These are phyloP conservation scores for Cataglyphis altisquamis DNA, from an alignment of 2,888 invertebrate species.

Conservation along the genomic window DNA sequence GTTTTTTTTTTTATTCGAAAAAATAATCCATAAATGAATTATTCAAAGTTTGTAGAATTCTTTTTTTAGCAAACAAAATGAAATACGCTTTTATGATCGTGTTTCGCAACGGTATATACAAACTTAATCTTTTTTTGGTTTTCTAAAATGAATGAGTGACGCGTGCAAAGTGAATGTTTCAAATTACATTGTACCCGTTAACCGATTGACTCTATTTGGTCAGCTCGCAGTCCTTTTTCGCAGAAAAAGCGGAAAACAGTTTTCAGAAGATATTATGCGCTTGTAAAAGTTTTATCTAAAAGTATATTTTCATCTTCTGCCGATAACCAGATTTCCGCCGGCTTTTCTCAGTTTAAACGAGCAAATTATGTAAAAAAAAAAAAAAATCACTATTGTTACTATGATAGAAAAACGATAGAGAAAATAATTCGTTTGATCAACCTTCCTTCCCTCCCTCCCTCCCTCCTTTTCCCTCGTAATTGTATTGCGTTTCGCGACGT, in stretches of 20 bases:
- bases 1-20: not conserved
- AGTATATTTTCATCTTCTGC: conserved; percentile 47
- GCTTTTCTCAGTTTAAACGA: conserved; percentile 35
- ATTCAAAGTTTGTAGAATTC: not conserved
- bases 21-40: not conserved
- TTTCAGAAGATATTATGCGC: conserved; percentile 46
- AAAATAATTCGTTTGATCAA: conserved; percentile 10
- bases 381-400: conserved; percentile 22
- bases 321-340: conserved; percentile 45
- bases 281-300: conserved; percentile 43
- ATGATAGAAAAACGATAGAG: conserved; percentile 13
- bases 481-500: not conserved
- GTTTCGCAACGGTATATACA: not conserved
- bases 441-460: not conserved
- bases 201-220: conserved; percentile 32
- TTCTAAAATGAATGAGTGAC: conserved; percentile 26
- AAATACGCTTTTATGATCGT: not conserved
- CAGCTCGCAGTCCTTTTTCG: not conserved
- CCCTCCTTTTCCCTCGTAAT: not conserved
- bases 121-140: conserved; percentile 1
- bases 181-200: conserved; percentile 37
- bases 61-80: not conserved
- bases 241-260: conserved; percentile 20
- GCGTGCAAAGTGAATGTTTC: conserved; percentile 42
- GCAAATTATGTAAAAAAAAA: conserved; percentile 10